These are phyloP conservation scores for Cyanistes caeruleus DNA, from an alignment of 2,113 vertebrate species.

Conservation along the genomic window DNA sequence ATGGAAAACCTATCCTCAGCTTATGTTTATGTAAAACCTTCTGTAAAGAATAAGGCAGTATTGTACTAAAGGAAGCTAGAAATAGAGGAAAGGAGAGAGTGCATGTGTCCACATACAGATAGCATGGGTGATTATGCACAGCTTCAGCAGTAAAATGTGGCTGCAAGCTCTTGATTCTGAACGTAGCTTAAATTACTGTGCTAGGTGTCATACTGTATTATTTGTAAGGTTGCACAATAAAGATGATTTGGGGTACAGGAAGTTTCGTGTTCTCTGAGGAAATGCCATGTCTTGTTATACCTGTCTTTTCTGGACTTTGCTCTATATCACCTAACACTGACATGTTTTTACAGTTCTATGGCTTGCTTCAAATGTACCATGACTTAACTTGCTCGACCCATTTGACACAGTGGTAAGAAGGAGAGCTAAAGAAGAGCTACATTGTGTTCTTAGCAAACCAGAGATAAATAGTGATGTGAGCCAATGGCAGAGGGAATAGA, in stretches of 20 bases:
- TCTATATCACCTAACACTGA: neutral
- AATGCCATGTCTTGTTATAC: neutral
- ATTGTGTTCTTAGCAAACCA: neutral
- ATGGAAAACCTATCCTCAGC: constrained; percentile 26
- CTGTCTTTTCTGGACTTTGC: neutral
- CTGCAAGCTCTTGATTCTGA: neutral
- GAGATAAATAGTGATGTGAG: neutral
- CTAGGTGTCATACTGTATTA: neutral
- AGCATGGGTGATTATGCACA: neutral
- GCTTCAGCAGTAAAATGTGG: neutral
- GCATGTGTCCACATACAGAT: neutral
- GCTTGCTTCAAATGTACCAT: neutral
- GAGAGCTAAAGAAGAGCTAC: neutral
- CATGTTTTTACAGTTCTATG: neutral
- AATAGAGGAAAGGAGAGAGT: neutral
- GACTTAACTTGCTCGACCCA: too few species aligned
- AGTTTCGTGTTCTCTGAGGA: neutral
- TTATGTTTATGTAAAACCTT: constrained; percentile 17
- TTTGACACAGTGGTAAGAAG: neutral
- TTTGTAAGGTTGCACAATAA: neutral
- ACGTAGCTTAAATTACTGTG: neutral
- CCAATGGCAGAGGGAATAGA: neutral
- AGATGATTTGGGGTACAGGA: neutral
- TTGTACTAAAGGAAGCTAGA: neutral
- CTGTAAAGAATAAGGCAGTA: neutral